Evolutionary conservation across 2,888 invertebrate genomes (phyloP).

Genomic region (Caenorhabditis japonica): DNA sequence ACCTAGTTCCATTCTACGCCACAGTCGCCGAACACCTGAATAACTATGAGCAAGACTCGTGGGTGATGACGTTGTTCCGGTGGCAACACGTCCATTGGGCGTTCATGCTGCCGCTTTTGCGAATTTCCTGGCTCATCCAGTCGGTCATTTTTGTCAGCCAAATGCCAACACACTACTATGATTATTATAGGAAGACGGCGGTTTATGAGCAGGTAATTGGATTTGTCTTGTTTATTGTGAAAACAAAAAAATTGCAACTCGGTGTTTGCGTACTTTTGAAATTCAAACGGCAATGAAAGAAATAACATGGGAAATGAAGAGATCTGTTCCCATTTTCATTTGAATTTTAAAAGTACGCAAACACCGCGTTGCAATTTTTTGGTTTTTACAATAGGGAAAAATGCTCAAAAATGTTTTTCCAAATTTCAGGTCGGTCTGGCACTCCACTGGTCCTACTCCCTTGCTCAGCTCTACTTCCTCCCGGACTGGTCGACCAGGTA

Average conservation of each 20-base stretch:
- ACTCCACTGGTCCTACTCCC: slow-evolving; percentile 72
- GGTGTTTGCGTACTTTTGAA: not conserved
- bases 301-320: not conserved
- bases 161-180: slow-evolving; percentile 73
- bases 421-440: slow-evolving; percentile 62
- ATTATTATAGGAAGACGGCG: slow-evolving; percentile 63
- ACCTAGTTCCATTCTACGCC: slow-evolving; percentile 75
- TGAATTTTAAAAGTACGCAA: too few species aligned
- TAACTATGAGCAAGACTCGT: slow-evolving; percentile 58
- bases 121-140: slow-evolving; percentile 72
- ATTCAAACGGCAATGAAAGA: not conserved
- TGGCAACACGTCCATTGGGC: slow-evolving; percentile 76
- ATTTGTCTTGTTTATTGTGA: not conserved
- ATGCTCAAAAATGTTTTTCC: not conserved
- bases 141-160: slow-evolving; percentile 70
- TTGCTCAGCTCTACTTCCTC: slow-evolving; percentile 69
- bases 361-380: too few species aligned
- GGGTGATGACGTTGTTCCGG: slow-evolving; percentile 67
- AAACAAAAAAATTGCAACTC: not conserved
- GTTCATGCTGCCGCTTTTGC: slow-evolving; percentile 71
- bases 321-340: too few species aligned
- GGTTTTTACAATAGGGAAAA: too few species aligned
- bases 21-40: slow-evolving; percentile 74
- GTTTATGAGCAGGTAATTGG: slow-evolving; percentile 59
- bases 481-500: slow-evolving; percentile 63